Conservation (phyloP, 2,113 vertebrate species). For the Pleuronectes platessa region DNA sequence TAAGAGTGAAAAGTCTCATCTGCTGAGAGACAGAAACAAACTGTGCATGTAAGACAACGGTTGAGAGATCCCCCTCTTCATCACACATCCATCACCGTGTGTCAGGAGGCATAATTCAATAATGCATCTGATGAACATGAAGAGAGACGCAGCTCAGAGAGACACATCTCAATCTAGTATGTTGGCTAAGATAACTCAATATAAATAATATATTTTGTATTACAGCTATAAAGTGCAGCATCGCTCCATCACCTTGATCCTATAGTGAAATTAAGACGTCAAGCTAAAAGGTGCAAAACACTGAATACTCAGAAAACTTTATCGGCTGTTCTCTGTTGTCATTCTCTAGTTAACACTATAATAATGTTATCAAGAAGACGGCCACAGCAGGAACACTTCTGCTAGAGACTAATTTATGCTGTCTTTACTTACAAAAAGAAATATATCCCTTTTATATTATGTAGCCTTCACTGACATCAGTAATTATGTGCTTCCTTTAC, state of each 20-base stretch:
- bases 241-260: conserved; percentile 20
- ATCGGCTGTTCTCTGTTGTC: conserved; percentile 15
- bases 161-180: conserved; percentile 16
- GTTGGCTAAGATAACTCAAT: too few relatives aligned
- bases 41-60: not conserved
- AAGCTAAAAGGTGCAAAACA: conserved; percentile 41
- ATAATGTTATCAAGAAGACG: conserved; percentile 15
- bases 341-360: conserved; percentile 12
- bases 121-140: conserved; percentile 12
- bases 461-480: too few relatives aligned
- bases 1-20: conserved; percentile 9
- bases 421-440: too few relatives aligned
- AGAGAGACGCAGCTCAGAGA: conserved; percentile 4
- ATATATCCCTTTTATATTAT: too few relatives aligned
- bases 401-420: too few relatives aligned
- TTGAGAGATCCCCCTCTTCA: not conserved
- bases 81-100: conserved; percentile 15
- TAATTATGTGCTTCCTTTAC: too few relatives aligned
- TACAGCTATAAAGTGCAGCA: conserved; percentile 8
- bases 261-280: conserved; percentile 33
- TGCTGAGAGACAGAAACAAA: conserved; percentile 3
- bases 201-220: too few relatives aligned
- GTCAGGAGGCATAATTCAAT: conserved; percentile 4
- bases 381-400: not conserved
- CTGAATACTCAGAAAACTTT: conserved; percentile 25